Base-by-base conservation (phyloP, 2,113 vertebrate genomes). In the Pedetes capensis region DNA sequence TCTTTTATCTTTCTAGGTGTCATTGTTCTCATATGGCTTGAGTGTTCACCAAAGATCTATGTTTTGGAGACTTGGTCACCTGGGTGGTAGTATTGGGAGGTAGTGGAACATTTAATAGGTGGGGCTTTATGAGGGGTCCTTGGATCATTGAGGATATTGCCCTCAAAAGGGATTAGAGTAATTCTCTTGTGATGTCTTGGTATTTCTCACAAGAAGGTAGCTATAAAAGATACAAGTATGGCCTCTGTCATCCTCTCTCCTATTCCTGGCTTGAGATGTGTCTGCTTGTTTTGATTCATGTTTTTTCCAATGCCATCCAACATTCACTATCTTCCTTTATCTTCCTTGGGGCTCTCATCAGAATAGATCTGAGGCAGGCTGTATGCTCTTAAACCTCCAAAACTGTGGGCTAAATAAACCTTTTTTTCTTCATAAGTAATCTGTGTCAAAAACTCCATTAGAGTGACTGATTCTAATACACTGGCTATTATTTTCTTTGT, bases 251-350 rank as follows among this genome's bases (percentile, higher is more conserved):
- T 25, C 17, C 16, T 39, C 13, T 68, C 34, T 29, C 34, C 14
- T 17, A 20, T 29, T 84, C 37, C 20, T 55, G 59, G 13, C 29
- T 55, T 8, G 2, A 61, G 7, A 29, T 55, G 12, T 44, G 37
- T 53, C 47, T 42, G 22, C 59, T 64, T 20, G 9, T 34, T 25
- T 34, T 91, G 25, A 16, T 5, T 29, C 23, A 20, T 20, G 1
- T 16, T 47, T 23, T 47, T 3, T 0, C 53, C 39, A 29, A 10
- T 4, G 2, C 9, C 8, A 4, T 6, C 22, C 4, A 39, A 27
- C 27, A 63, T 39, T 82, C 53, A 63, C 42, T n/a, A 25, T 27
- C 72, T 66, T 12, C 51, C 47, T 32, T 4, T n/a, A 25, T 27
- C 72, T 66, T 12, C 51, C 47, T 32, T 4, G 10, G 25, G 27